These are phyloP conservation scores for Thereva nobilitata DNA, from an alignment of 2,888 invertebrate genomes.

Conservation along the genomic window DNA sequence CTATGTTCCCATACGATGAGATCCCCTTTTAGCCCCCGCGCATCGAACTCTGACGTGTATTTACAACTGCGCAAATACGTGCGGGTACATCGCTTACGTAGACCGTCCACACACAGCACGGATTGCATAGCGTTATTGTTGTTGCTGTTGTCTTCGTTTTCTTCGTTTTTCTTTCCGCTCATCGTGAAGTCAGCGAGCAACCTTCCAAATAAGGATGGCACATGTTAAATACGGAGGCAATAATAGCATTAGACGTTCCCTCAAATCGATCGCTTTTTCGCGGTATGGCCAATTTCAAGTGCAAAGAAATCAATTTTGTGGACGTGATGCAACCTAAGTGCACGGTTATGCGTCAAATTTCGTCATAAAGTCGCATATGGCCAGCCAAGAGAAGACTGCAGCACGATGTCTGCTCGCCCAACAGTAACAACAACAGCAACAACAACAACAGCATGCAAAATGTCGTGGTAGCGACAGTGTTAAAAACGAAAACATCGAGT, in stretches of 20 bases:
- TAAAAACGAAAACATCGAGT: slow-evolving; percentile 19
- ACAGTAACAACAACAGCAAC: not conserved
- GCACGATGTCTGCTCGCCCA: not conserved
- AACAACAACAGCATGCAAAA: slow-evolving; percentile 12
- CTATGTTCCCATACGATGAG: not conserved
- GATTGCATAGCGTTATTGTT: slow-evolving; percentile 22
- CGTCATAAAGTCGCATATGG: slow-evolving; percentile 45
- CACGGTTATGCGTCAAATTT: slow-evolving; percentile 44
- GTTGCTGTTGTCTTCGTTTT: slow-evolving; percentile 38
- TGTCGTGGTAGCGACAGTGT: slow-evolving; percentile 3
- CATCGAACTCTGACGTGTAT: not conserved
- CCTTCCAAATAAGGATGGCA: slow-evolving; percentile 59
- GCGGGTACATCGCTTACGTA: slow-evolving; percentile 12
- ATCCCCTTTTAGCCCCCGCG: not conserved
- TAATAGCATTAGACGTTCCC: slow-evolving; percentile 54
- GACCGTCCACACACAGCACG: slow-evolving; percentile 32
- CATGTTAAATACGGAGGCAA: slow-evolving; percentile 57
- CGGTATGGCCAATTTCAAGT: slow-evolving; percentile 44
- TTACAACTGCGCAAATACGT: not conserved
- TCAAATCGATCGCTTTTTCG: slow-evolving; percentile 54
- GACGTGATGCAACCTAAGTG: slow-evolving; percentile 35
- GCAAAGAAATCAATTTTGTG: slow-evolving; percentile 46
- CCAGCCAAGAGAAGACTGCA: slow-evolving; percentile 21
- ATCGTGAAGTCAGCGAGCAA: slow-evolving; percentile 45
- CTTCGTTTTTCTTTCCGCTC: slow-evolving; percentile 38